phyloP scores from a whole-genome alignment of 2,888 invertebrate species.

The Thymelicus acteon region DNA sequence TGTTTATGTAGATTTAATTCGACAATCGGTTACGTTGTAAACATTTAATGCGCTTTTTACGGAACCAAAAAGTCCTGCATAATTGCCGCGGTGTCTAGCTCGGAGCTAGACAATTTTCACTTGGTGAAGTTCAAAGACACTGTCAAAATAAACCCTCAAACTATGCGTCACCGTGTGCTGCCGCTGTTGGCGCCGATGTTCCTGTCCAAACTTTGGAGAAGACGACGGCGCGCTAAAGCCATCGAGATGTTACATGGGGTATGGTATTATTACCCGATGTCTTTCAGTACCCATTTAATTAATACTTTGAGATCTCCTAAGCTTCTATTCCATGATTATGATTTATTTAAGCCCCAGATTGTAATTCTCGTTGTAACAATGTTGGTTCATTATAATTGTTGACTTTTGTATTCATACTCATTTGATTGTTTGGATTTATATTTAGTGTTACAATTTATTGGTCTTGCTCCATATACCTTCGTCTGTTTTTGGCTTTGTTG shows the following conservation, averaged over 20 bases:
- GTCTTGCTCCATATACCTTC: neutral
- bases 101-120: slow-evolving; percentile 13
- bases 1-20: neutral
- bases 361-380: neutral
- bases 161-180: slow-evolving; percentile 78
- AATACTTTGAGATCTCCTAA: neutral
- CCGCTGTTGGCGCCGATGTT: slow-evolving; percentile 77
- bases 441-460: neutral
- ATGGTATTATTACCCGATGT: slow-evolving; percentile 39
- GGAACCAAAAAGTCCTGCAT: neutral
- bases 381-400: neutral
- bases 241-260: slow-evolving; percentile 77
- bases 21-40: neutral
- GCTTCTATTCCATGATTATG: neutral
- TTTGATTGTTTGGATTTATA: neutral
- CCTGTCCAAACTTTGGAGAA: slow-evolving; percentile 72
- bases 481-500: neutral
- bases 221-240: slow-evolving; percentile 69
- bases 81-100: slow-evolving; percentile 5
- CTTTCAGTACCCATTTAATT: neutral
- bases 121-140: slow-evolving; percentile 2
- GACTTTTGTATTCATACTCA: neutral
- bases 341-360: neutral
- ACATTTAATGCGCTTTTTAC: neutral
- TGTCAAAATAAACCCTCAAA: slow-evolving; percentile 80